Evolutionary conservation across 2,113 vertebrate genomes (phyloP).

Genomic region (Hemiscyllium ocellatum): DNA sequence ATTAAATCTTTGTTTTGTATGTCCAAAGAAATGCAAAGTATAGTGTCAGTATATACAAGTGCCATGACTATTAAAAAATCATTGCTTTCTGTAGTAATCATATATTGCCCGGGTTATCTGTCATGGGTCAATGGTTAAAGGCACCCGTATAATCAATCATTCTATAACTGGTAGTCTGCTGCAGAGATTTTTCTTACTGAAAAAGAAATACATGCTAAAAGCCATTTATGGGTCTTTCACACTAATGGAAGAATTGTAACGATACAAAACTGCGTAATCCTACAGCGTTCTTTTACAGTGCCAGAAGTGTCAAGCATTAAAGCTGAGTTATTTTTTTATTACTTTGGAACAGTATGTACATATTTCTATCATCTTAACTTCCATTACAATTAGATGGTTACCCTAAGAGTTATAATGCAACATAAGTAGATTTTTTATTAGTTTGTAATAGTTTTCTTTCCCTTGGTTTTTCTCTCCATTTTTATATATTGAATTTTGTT

Average conservation of each 20-base stretch:
- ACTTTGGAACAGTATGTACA: neutral
- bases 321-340: neutral
- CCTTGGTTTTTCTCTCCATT: too few relatives aligned
- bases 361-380: neutral
- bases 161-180: neutral
- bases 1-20: neutral
- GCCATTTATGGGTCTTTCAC: neutral
- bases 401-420: neutral
- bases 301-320: slow-evolving; percentile 36
- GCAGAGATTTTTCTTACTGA: neutral
- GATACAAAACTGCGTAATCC: neutral
- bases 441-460: neutral
- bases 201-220: neutral
- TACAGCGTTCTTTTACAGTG: slow-evolving; percentile 1
- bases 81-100: neutral
- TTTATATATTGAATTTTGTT: neutral
- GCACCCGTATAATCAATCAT: neutral
- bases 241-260: neutral
- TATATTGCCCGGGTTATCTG: neutral
- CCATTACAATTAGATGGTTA: neutral
- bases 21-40: neutral
- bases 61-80: neutral
- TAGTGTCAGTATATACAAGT: neutral
- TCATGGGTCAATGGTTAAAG: neutral
- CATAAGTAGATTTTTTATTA: too few relatives aligned